These are phyloP conservation scores for Hemaris fuciformis DNA, from an alignment of 2,888 invertebrate genomes.

Conservation along the genomic window DNA sequence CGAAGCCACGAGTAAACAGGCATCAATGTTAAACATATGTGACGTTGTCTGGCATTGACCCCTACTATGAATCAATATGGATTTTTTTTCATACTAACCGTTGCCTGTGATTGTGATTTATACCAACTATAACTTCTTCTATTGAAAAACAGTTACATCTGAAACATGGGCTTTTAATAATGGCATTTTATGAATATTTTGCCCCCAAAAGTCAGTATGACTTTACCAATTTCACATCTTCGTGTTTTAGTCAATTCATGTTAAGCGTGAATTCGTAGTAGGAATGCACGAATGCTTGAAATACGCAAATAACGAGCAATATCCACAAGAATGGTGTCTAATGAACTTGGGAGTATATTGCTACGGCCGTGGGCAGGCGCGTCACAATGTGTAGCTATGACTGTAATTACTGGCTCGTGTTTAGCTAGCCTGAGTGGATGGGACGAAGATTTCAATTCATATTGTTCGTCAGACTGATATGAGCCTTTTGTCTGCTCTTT, in stretches of 20 bases:
- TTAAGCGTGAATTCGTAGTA: neutral
- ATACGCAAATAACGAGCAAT: slow-evolving; percentile 10
- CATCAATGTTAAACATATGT: neutral
- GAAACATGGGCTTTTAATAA: too few species aligned
- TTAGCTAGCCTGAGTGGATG: neutral
- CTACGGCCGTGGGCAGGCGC: slow-evolving; percentile 17
- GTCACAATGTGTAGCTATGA: neutral
- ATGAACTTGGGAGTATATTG: slow-evolving; percentile 26
- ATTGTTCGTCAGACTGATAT: too few species aligned
- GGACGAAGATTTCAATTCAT: too few species aligned
- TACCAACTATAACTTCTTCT: too few species aligned
- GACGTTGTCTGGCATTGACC: neutral
- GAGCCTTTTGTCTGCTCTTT: too few species aligned
- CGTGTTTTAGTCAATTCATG: too few species aligned
- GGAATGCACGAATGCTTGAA: neutral
- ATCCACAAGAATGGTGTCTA: slow-evolving; percentile 20
- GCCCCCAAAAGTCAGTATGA: too few species aligned
- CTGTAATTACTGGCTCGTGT: neutral
- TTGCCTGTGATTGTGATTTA: too few species aligned
- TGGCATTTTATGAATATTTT: too few species aligned
- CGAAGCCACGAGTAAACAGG: neutral
- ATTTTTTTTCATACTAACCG: too few species aligned
- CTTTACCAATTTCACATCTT: too few species aligned
- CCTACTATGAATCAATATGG: neutral
- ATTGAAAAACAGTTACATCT: too few species aligned